These are phyloP conservation scores for Zygothrica quintamaculata DNA, from an alignment of 2,888 invertebrate genomes.

Conservation along the genomic window DNA sequence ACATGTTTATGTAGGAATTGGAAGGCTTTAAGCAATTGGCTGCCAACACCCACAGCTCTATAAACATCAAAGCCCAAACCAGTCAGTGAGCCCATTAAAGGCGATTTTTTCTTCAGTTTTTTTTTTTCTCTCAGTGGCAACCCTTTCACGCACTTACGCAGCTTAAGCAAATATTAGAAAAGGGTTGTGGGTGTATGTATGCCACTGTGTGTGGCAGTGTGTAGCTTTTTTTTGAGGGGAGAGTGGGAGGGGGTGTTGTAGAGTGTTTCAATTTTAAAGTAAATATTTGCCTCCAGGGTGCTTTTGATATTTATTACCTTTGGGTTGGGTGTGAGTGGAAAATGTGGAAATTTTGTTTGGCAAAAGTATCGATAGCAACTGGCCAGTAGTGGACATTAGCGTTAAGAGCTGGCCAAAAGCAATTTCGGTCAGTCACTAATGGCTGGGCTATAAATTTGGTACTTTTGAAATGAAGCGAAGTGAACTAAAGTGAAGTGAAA, in stretches of 20 bases:
- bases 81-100: constrained; percentile 65
- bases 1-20: constrained; percentile 9
- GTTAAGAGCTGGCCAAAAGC: constrained; percentile 62
- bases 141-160: constrained; percentile 77
- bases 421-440: constrained; percentile 54
- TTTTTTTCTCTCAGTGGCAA: constrained; percentile 39
- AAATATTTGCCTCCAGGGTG: constrained; percentile 83
- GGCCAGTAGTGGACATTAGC: constrained; percentile 68
- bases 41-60: constrained; percentile 59
- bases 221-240: background rate
- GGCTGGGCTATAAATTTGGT: constrained; percentile 62
- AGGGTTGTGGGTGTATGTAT: background rate
- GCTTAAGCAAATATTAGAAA: constrained; percentile 45
- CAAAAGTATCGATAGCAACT: constrained; percentile 35
- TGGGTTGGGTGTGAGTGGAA: constrained; percentile 32
- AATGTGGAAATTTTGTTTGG: constrained; percentile 1
- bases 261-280: constrained; percentile 76
- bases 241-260: constrained; percentile 2
- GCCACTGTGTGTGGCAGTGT: background rate
- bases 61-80: constrained; percentile 66
- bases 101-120: constrained; percentile 37
- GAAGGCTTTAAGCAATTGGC: constrained; percentile 44
- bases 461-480: constrained; percentile 52
- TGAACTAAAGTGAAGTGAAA: no score
- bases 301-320: constrained; percentile 82